Evolutionary conservation across 1,140 invertebrate genomes (phyloP).

Genomic region (Plutomurus gul): DNA sequence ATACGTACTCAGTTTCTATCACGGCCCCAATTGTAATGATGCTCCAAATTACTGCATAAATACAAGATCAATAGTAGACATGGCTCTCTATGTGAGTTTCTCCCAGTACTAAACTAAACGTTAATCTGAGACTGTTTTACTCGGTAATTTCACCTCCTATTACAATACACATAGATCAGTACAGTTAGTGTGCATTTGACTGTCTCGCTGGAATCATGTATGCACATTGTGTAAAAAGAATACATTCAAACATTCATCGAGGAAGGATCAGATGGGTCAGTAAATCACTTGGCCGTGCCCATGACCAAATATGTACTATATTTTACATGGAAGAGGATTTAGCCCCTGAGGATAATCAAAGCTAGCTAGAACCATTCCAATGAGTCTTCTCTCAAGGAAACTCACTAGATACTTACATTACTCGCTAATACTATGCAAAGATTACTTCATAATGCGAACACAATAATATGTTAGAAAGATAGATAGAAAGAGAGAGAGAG

Average conservation of each 20-base stretch:
- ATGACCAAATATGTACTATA: conserved; percentile 43
- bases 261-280: conserved; percentile 40
- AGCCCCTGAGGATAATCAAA: conserved; percentile 28
- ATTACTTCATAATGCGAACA: too few relatives aligned
- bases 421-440: too few relatives aligned
- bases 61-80: conserved; percentile 5
- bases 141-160: neutral
- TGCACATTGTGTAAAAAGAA: conserved; percentile 5
- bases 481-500: neutral
- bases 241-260: conserved; percentile 2
- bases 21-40: conserved; percentile 9
- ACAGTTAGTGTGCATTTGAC: too few relatives aligned
- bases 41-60: conserved; percentile 27
- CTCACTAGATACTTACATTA: too few relatives aligned
- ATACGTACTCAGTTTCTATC: conserved; percentile 11
- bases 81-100: neutral
- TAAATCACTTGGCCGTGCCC: conserved; percentile 46
- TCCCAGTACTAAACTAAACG: too few relatives aligned
- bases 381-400: conserved; percentile 4
- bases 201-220: neutral
- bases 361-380: neutral
- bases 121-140: neutral
- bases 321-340: conserved; percentile 34
- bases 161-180: neutral
- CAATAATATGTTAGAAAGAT: too few relatives aligned